phyloP scores from a whole-genome alignment of 2,113 vertebrate genomes.

The Melanerpes formicivorus region DNA sequence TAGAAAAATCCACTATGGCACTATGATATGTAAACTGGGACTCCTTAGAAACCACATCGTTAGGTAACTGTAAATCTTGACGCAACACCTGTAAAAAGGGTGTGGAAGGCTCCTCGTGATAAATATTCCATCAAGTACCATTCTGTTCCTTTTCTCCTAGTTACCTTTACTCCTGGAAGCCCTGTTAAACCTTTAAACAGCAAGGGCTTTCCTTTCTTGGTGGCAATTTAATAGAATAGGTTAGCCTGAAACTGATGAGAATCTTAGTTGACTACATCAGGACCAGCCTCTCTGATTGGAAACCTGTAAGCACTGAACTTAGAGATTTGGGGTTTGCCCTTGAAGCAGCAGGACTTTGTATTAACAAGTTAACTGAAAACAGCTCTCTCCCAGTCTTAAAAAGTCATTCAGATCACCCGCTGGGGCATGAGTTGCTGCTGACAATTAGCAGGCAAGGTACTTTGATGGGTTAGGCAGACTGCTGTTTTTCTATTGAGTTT shows the following conservation, averaged over 20 bases:
- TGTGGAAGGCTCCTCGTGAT: background rate
- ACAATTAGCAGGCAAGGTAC: background rate
- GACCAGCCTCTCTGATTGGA: background rate
- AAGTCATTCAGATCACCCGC: background rate
- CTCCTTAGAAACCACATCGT: background rate
- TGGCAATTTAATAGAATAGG: background rate
- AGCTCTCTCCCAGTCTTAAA: background rate
- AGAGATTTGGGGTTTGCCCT: background rate
- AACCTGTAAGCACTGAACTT: slow-evolving; percentile 17
- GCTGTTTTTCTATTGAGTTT: slow-evolving; percentile 48
- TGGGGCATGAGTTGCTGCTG: background rate
- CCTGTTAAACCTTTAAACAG: slow-evolving; percentile 1
- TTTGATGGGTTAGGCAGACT: background rate
- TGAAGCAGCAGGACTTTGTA: background rate
- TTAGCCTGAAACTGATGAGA: slow-evolving; percentile 8
- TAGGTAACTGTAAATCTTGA: background rate
- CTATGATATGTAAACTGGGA: background rate
- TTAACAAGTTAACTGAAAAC: slow-evolving; percentile 14
- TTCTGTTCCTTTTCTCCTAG: background rate
- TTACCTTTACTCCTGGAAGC: slow-evolving; percentile 13
- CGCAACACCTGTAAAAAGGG: background rate
- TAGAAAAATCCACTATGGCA: slow-evolving; percentile 41
- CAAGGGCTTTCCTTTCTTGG: background rate
- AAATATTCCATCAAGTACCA: background rate
- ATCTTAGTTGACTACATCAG: background rate